phyloP scores from a whole-genome alignment of 2,888 invertebrate genomes.

The Periphyllus acericola region DNA sequence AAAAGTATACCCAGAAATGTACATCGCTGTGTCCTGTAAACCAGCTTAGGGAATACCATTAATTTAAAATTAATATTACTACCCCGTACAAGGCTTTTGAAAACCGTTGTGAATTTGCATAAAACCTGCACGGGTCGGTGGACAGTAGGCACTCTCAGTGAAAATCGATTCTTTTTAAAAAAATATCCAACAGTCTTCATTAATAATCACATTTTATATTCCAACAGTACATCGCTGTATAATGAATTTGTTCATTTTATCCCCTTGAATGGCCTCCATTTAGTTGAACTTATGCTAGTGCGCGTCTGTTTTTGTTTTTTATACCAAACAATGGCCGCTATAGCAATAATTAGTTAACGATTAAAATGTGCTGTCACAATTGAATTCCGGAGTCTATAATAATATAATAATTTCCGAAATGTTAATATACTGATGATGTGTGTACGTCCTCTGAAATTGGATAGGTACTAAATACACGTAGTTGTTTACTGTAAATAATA shows the following conservation, averaged over 20 bases:
- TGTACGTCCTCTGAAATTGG: not conserved
- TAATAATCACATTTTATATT: not conserved
- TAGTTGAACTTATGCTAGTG: not conserved
- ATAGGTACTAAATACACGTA: not conserved
- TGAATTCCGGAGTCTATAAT: not conserved
- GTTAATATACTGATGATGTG: not conserved
- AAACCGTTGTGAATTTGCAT: not conserved
- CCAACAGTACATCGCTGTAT: not conserved
- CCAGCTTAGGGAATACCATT: not conserved
- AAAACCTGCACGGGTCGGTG: not conserved
- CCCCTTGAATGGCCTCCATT: conserved; percentile 19
- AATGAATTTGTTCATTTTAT: not conserved
- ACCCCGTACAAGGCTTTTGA: not conserved
- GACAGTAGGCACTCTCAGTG: not conserved
- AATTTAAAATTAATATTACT: not conserved
- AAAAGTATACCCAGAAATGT: not conserved
- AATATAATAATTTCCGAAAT: not conserved
- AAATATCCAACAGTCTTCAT: not conserved
- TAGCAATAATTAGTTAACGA: conserved; percentile 30
- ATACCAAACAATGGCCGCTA: conserved; percentile 19
- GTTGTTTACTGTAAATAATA: conserved; percentile 8
- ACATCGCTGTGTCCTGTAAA: not conserved
- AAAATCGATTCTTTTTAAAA: not conserved
- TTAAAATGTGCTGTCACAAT: conserved; percentile 43
- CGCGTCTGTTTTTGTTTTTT: not conserved